Evolutionary conservation across 2,888 invertebrate species (phyloP).

Genomic region (Agriopis leucophaearia): DNA sequence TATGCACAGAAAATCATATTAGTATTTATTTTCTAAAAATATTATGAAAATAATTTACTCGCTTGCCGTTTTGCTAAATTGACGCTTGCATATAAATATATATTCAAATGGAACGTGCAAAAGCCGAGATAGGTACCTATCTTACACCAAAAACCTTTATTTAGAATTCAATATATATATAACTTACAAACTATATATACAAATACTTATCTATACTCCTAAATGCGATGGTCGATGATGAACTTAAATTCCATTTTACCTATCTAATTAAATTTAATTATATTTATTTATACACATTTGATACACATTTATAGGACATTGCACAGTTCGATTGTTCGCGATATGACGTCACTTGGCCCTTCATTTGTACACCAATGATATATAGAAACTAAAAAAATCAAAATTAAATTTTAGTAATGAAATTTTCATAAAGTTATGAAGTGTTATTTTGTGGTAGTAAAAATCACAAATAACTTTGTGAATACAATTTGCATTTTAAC

Average conservation of each 20-base stretch:
- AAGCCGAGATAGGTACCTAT: slow-evolving; percentile 84
- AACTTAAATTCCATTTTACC: slow-evolving; percentile 81
- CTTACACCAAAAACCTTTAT: slow-evolving; percentile 84
- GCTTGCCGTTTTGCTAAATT: slow-evolving; percentile 79
- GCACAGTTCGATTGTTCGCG: slow-evolving; percentile 78
- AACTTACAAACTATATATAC: slow-evolving; percentile 80
- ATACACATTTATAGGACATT: slow-evolving; percentile 77
- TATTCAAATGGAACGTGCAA: slow-evolving; percentile 78
- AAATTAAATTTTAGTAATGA: no score
- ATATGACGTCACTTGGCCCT: slow-evolving; percentile 68
- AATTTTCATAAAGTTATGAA: no score
- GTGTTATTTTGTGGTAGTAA: no score
- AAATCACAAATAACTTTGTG: no score
- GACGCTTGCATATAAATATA: slow-evolving; percentile 83
- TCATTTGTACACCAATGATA: slow-evolving; percentile 64
- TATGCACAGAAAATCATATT: neutral
- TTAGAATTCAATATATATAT: slow-evolving; percentile 66
- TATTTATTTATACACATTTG: slow-evolving; percentile 75
- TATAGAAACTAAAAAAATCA: neutral
- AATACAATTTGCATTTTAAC: neutral
- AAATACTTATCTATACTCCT: slow-evolving; percentile 71
- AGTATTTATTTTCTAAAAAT: neutral
- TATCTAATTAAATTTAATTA: slow-evolving; percentile 73
- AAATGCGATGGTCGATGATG: slow-evolving; percentile 79
- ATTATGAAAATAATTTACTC: slow-evolving; percentile 53